These are phyloP conservation scores for Ganaspis sp. DNA, from an alignment of 1,140 invertebrate species.

Conservation along the genomic window DNA sequence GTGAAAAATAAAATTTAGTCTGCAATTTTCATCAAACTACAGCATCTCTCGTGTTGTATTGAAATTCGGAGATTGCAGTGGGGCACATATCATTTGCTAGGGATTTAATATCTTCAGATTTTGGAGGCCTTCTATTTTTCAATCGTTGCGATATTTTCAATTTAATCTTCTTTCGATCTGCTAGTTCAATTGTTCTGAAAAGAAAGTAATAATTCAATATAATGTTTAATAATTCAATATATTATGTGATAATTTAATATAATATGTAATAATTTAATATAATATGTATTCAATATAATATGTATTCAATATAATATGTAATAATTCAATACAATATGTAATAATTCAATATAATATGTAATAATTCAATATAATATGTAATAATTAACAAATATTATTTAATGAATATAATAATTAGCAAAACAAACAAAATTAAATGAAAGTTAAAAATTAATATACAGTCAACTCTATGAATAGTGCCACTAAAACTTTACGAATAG, in stretches of 20 bases:
- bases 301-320: too few species aligned
- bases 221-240: background rate
- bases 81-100: slow-evolving; percentile 64
- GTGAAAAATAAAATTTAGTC: background rate
- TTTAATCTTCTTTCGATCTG: slow-evolving; percentile 52
- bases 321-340: background rate
- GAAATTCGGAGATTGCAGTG: slow-evolving; percentile 41
- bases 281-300: too few species aligned
- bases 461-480: too few species aligned
- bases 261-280: background rate
- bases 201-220: too few species aligned
- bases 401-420: too few species aligned
- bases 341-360: background rate
- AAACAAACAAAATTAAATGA: too few species aligned
- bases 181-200: slow-evolving; percentile 51
- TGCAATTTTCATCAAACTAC: slow-evolving; percentile 48
- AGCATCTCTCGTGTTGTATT: slow-evolving; percentile 37
- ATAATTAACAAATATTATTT: too few species aligned
- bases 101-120: slow-evolving; percentile 57
- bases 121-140: slow-evolving; percentile 36
- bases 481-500: too few species aligned
- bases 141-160: slow-evolving; percentile 59
- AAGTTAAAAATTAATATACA: too few species aligned
- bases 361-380: too few species aligned
- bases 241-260: background rate